Percentiles rank a stretch among this genome's conserved stretches.
Conservation (phyloP, 53 echinoderm and acorn worm genomes). For the Stichopus horrens region DNA sequence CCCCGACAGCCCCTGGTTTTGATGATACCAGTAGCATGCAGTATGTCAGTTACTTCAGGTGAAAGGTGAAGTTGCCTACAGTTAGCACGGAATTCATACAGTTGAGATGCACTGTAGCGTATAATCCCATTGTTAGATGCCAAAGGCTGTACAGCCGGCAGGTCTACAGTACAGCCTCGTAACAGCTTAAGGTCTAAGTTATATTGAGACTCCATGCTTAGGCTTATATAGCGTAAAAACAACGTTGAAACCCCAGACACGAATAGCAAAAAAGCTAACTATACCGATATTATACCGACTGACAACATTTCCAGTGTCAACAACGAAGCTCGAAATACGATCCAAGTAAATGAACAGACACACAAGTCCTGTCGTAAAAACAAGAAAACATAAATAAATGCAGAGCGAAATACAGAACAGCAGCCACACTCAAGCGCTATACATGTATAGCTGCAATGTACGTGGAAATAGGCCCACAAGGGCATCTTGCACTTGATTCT, state of each 20-base stretch:
- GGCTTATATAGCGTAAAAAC: neutral
- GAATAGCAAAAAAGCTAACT: neutral
- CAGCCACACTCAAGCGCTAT: constrained; percentile 13
- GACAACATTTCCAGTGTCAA: too few relatives aligned
- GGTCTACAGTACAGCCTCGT: neutral
- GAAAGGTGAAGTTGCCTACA: neutral
- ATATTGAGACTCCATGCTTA: constrained; percentile 4
- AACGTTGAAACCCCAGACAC: too few relatives aligned
- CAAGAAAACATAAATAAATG: neutral
- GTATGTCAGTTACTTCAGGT: constrained; percentile 3
- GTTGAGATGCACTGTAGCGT: constrained; percentile 25
- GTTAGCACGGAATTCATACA: neutral
- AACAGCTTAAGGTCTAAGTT: neutral
- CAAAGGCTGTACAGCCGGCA: too few relatives aligned
- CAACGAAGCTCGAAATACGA: neutral
- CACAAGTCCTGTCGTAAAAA: neutral
- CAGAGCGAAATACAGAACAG: neutral
- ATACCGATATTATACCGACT: neutral
- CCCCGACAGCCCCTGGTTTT: constrained; percentile 15
- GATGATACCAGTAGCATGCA: neutral
- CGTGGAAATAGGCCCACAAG: neutral
- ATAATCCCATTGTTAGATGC: constrained; percentile 4
- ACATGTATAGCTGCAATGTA: neutral
- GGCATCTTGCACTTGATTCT: neutral
- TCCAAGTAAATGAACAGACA: neutral